Percentiles rank a stretch among this genome's conserved stretches.
These are phyloP conservation scores for Dinocampus coccinellae DNA, from an alignment of 2,888 invertebrate species.

Conservation along the genomic window DNA sequence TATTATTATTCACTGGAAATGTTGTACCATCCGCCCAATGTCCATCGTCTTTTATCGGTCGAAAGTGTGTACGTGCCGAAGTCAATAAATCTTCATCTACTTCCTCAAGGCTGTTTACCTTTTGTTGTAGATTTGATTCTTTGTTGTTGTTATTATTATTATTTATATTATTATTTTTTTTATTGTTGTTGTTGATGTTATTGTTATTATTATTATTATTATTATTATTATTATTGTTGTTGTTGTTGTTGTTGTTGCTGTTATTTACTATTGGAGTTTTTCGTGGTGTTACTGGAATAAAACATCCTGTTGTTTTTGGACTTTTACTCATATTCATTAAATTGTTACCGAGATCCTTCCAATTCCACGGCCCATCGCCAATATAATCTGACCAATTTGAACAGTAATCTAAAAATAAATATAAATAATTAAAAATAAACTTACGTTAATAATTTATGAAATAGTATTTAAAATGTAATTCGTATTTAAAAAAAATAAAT, in stretches of 20 bases:
- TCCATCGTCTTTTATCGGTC: constrained; percentile 79
- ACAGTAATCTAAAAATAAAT: constrained; percentile 56
- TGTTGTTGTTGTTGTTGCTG: constrained; percentile 15
- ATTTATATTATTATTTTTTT: neutral
- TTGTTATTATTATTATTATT: constrained; percentile 3
- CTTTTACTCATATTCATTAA: constrained; percentile 75
- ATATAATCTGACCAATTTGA: constrained; percentile 67
- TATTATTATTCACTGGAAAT: constrained; percentile 75
- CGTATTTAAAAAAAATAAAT: neutral
- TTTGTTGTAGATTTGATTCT: constrained; percentile 49
- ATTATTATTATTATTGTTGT: neutral
- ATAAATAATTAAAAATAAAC: neutral
- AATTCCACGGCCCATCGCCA: constrained; percentile 66
- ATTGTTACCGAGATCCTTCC: constrained; percentile 68
- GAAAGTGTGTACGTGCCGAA: constrained; percentile 85
- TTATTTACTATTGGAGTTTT: constrained; percentile 53
- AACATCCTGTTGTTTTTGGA: constrained; percentile 71
- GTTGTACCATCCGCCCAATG: constrained; percentile 79
- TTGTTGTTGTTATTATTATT: neutral
- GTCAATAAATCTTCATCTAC: constrained; percentile 80
- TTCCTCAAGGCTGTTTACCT: constrained; percentile 58
- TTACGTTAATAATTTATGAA: neutral
- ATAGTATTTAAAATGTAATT: neutral
- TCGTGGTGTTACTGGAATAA: constrained; percentile 73
- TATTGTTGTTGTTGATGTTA: constrained; percentile 1